phyloP scores from a whole-genome alignment of 1,140 invertebrate species.

The Oryctes rhinoceros region DNA sequence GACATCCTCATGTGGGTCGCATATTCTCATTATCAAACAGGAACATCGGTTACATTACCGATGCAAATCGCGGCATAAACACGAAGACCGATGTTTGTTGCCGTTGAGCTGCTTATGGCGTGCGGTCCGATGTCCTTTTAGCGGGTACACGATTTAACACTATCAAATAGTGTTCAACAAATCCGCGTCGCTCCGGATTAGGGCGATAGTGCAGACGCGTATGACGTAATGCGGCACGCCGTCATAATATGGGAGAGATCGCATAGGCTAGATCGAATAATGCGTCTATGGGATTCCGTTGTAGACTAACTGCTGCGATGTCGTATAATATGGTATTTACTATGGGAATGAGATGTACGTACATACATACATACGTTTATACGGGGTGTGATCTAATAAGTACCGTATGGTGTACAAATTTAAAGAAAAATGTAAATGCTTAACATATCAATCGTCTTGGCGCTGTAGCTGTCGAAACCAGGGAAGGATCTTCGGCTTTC shows the following conservation, averaged over 20 bases:
- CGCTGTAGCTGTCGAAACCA: no score
- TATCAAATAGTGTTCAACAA: slow-evolving; percentile 45
- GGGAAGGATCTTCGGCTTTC: no score
- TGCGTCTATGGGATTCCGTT: background rate
- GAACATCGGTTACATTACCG: slow-evolving; percentile 53
- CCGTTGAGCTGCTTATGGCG: slow-evolving; percentile 51
- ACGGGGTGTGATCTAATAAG: no score
- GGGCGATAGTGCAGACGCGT: background rate
- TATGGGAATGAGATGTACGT: no score
- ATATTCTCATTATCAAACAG: slow-evolving; percentile 49
- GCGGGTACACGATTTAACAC: slow-evolving; percentile 45
- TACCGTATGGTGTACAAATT: no score
- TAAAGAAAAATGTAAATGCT: no score
- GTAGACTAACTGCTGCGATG: background rate
- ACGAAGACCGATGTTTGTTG: slow-evolving; percentile 50
- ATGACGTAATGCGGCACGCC: slow-evolving; percentile 14
- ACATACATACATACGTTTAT: no score
- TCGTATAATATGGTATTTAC: no score
- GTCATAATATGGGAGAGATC: background rate
- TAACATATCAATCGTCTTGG: no score
- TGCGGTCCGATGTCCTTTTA: slow-evolving; percentile 44
- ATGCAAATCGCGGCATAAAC: slow-evolving; percentile 52
- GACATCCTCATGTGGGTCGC: background rate
- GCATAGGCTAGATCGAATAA: background rate
- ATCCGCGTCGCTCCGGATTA: slow-evolving; percentile 24